Conservation (phyloP, 2,113 vertebrate species). For the Mugil cephalus region DNA sequence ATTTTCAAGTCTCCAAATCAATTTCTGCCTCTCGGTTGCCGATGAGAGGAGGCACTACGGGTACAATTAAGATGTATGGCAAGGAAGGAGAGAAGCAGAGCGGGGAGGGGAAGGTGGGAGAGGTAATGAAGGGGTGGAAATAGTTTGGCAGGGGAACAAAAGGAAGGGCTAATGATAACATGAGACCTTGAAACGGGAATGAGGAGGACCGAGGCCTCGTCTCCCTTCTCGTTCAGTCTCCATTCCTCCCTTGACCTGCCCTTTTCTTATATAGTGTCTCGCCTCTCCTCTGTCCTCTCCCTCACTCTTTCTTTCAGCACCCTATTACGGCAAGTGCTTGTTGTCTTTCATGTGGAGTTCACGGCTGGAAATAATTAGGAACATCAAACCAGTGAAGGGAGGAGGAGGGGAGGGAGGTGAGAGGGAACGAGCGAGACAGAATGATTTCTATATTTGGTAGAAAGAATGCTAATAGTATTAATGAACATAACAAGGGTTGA, state of each 20-base stretch:
- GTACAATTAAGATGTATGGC: conserved; percentile 72
- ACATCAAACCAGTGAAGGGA: conserved; percentile 71
- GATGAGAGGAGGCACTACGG: conserved; percentile 54
- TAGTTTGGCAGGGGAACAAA: conserved; percentile 75
- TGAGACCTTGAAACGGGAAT: conserved; percentile 69
- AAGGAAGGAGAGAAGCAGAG: conserved; percentile 32
- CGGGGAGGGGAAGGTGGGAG: conserved; percentile 37
- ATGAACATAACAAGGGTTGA: conserved; percentile 56
- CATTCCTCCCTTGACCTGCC: conserved; percentile 69
- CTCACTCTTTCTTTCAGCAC: conserved; percentile 71
- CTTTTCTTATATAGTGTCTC: conserved; percentile 45
- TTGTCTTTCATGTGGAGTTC: conserved; percentile 81
- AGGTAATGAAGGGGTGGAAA: neutral
- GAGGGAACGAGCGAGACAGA: conserved; percentile 49
- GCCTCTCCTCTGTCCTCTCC: conserved; percentile 56
- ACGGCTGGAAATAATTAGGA: conserved; percentile 81
- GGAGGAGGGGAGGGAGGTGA: conserved; percentile 57
- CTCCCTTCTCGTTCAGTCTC: conserved; percentile 57
- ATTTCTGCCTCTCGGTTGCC: conserved; percentile 53
- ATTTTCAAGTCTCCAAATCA: conserved; percentile 62
- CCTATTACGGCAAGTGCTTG: conserved; percentile 79
- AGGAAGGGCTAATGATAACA: conserved; percentile 73
- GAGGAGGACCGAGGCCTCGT: conserved; percentile 52
- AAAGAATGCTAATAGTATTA: conserved; percentile 68
- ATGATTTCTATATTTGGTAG: conserved; percentile 80